Base-by-base conservation (phyloP, 2,113 vertebrate species). In the Podarcis raffonei region DNA sequence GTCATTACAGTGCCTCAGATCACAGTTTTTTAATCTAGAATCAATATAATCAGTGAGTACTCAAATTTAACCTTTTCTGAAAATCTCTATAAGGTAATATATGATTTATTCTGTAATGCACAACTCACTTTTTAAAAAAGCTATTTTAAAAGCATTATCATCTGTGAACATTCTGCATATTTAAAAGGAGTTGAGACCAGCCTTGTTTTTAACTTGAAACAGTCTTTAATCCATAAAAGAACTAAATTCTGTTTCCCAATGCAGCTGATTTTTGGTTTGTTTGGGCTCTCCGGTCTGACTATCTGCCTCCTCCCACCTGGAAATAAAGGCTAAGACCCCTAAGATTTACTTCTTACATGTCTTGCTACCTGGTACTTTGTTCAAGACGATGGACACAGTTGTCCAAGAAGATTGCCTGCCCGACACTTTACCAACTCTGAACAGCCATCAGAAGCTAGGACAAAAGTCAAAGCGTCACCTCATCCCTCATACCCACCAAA, bases 401-500 rank as follows among this genome's bases (percentile, higher is more conserved):
- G 4, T 39, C 35, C 37, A 27, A 9, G 23, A 35, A 9, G 1
- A 32, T 18, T 20, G 42, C 4, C 22, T 9, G 6, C 6, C 68
- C 32, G 0, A 53, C 25, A 30, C 57, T 16, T 53, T 6, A 42
- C 4, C 22, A 66, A 18, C 20, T 3, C 18, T 7, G 9, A 66
- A 68, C 9, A 74, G 35, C 57, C 32, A 30, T n/a, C 18, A 57
- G 11, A 13, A 18, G 3, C 42, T 1, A 23, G n/a, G 5, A 18
- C 59, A 13, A 57, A 62, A 0, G 0, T 7, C 37, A 7, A 1
- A 32, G 27, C 9, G 22, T n/a, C 37, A 25, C 65, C 6, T 32
- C 20, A 35, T 13, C 25, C 5, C 66, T 6, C 16, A 0, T 0
- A 0, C 32, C 1, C 15, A 11, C 76, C 48, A 53, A 53, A 53